Conservation (phyloP, 1,140 invertebrate species). For the Archegozetes longisetosus region DNA sequence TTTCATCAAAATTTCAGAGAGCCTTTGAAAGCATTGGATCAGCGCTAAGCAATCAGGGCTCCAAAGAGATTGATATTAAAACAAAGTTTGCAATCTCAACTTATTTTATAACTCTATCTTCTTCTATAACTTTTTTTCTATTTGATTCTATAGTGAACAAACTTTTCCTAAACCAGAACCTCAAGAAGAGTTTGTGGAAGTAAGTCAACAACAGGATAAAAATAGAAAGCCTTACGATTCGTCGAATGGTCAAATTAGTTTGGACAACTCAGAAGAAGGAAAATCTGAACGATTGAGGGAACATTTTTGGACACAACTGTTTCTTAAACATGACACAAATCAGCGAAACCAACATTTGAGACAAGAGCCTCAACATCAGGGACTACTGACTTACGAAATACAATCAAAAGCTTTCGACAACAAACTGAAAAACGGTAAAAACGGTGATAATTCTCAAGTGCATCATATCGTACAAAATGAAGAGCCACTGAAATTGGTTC, state of each 20-base stretch:
- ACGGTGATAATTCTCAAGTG: not conserved
- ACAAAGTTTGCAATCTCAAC: too few species aligned
- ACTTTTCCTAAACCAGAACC: not conserved
- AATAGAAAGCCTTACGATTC: not conserved
- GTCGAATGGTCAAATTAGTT: not conserved
- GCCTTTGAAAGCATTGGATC: not conserved
- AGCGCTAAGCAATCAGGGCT: not conserved
- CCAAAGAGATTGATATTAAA: not conserved
- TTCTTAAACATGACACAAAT: not conserved
- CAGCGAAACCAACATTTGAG: too few species aligned
- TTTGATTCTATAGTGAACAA: not conserved
- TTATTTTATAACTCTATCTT: too few species aligned
- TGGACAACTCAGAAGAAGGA: not conserved
- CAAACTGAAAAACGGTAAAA: not conserved
- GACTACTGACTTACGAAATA: not conserved
- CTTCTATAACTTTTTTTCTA: too few species aligned
- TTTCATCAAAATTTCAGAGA: not conserved
- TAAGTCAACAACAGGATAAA: not conserved
- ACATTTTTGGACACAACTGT: not conserved
- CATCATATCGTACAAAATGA: not conserved
- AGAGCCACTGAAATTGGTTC: not conserved
- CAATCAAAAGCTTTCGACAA: not conserved
- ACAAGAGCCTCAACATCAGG: not conserved
- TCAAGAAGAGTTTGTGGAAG: not conserved
- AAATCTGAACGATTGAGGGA: not conserved